phyloP scores from a whole-genome alignment of 2,113 vertebrate species.

The Talpa occidentalis region DNA sequence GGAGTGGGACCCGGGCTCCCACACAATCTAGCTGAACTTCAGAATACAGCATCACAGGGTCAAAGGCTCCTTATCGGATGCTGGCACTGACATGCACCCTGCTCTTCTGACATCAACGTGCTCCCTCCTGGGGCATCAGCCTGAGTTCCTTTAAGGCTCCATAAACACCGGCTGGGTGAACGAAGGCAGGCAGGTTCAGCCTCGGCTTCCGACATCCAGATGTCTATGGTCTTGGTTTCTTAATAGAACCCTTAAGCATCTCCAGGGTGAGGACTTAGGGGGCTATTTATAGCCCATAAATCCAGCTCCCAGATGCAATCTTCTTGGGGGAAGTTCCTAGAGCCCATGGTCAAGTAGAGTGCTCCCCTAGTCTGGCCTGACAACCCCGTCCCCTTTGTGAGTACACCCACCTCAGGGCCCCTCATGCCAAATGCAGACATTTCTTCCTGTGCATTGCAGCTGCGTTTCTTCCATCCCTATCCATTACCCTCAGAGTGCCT shows the following conservation, averaged over 20 bases:
- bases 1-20: not conserved
- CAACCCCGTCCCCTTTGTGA: not conserved
- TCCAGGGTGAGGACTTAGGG: constrained; percentile 61
- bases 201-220: not conserved
- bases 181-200: not conserved
- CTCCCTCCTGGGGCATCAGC: not conserved
- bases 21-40: not conserved
- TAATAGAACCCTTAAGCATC: not conserved
- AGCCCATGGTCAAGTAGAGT: not conserved
- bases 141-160: not conserved
- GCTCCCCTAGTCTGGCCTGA: not conserved
- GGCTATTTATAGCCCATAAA: constrained; percentile 74
- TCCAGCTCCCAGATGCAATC: constrained; percentile 54
- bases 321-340: not conserved
- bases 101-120: not conserved
- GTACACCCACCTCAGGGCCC: not conserved
- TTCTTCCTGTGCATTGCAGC: not conserved
- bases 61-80: not conserved
- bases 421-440: not conserved
- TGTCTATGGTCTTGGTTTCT: not conserved
- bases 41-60: not conserved
- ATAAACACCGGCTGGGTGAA: constrained; percentile 10
- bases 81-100: not conserved
- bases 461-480: not conserved
- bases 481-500: not conserved